Percentiles rank a stretch among this genome's conserved stretches.
Evolutionary conservation across 1,140 invertebrate genomes (phyloP).

Genomic region (Battus philenor): DNA sequence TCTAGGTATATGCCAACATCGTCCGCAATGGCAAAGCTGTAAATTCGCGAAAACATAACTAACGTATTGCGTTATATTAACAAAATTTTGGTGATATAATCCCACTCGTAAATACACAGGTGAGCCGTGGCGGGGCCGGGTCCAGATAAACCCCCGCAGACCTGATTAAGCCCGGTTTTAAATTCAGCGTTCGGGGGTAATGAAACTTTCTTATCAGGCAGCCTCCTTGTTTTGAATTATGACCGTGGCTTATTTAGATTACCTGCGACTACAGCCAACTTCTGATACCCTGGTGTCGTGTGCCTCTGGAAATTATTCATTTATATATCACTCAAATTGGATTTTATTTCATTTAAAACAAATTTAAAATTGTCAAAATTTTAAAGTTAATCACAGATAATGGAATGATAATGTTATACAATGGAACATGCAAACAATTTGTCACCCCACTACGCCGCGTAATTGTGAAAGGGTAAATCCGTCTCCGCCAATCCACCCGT

Average conservation of each 20-base stretch:
- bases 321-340: too few relatives aligned
- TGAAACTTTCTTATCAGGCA: slow-evolving; percentile 71
- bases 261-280: slow-evolving; percentile 22
- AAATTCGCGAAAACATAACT: too few relatives aligned
- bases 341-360: not conserved
- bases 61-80: slow-evolving; percentile 46
- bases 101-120: slow-evolving; percentile 65
- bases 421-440: slow-evolving; percentile 55
- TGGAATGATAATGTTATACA: slow-evolving; percentile 27
- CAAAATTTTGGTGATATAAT: slow-evolving; percentile 62
- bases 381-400: slow-evolving; percentile 2
- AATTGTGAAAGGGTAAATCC: slow-evolving; percentile 59
- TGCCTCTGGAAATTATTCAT: too few relatives aligned
- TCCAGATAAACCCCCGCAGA: slow-evolving; percentile 56
- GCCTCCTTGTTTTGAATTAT: slow-evolving; percentile 62
- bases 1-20: too few relatives aligned
- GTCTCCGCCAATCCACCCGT: slow-evolving; percentile 58
- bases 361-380: not conserved
- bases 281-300: slow-evolving; percentile 5
- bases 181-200: slow-evolving; percentile 67
- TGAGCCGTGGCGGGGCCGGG: slow-evolving; percentile 38
- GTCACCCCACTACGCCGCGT: slow-evolving; percentile 49
- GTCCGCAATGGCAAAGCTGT: too few relatives aligned
- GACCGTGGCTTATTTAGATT: slow-evolving; percentile 53
- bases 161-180: slow-evolving; percentile 69